Evolutionary conservation across 2,797 vertebrate species (phyloP), one percentile per base, ranked within the genome.

Genomic region (Lophius americanus): DNA sequence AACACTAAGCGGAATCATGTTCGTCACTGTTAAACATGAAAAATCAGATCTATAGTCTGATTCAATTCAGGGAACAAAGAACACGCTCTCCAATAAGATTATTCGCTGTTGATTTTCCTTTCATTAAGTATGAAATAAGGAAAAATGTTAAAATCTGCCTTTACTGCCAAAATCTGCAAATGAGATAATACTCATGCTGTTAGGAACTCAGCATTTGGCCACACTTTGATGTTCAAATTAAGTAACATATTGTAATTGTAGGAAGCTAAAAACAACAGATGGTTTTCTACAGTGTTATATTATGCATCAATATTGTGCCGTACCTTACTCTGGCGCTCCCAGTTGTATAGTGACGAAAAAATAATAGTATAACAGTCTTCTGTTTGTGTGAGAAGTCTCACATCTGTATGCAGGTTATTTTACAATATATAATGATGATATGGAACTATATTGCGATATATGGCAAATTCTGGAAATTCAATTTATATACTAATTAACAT

Each of bases 241-340:
- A 41, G 10, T 6, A 70, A 67, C 73, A 72, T 71, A 79, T 76
- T 87, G 63, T 55, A 66, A 82, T 56, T 79, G 69, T 84, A 83
- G 81, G 52, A 71, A 81, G 69, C 43, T 60, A 23, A 44, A 76
- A 84, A 83, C 61, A 81, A 57, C 85, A 88, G 85, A 85, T 88
- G 81, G 83, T 47, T 50, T 63, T 64, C 72, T 60, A 70, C 85
- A 81, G 60, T 78, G 51, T 69, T 79, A 68, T 61, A 73, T 83
- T 76, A 70, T 68, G 60, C 52, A 69, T 58, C 75, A 76, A 73
- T 71, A 78, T 72, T 74, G 72, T 69, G 77, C 52, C 75, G 73
- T 63, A 76, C 75, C 69, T 89, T 74, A 78, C 78, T 86, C 76
- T 68, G 75, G 35, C 48, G 47, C 57, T 83, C 75, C 81, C 75